Base-by-base conservation (phyloP, 2,113 vertebrate genomes). In the Pollachius pollachius region DNA sequence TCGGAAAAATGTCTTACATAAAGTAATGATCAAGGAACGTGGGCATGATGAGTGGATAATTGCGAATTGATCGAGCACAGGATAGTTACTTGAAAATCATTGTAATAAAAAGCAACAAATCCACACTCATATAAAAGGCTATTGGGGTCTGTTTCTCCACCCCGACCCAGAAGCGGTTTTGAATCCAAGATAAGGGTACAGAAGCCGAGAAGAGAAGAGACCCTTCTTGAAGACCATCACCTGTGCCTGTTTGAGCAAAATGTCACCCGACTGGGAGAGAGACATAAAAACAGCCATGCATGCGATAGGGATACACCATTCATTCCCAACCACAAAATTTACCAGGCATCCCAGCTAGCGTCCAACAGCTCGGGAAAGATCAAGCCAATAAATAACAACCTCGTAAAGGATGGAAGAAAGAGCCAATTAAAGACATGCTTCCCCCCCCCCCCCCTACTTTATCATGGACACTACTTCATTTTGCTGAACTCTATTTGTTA, bases 361-460 rank as follows among this genome's bases (percentile, higher is more conserved):
- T 70, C 27, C 82, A 78, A 82, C 76, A 80, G 80, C 62, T 54
- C 71, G 67, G 68, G 70, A 90, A 92, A 92, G 81, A 91, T 90
- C 90, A 91, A 81, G 84, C 88, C 89, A 87, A 91, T 92, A 91
- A 90, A 92, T 92, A 90, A 91, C 79, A 84, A 34, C 77, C 86
- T 90, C 79, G 84, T 77, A 73, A 65, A 84, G 81, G 87, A 89
- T 86, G 85, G 87, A 91, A 88, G 83, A 86, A 90, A 86, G 86
- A 89, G 87, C 85, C 90, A 91, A 91, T 93, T 92, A 91, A 91
- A 92, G 74, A 74, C 64, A 80, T 62, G 23, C 19, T 48, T 12
- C 71, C 41, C 73, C 70, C 71, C 69, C 64, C 30, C 58, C 25
- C 67, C 59, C 18, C 70, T 72, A 48, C 37, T 67, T 61, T 23